Conservation (phyloP, 2,888 invertebrate genomes). For the Hesperia comma region DNA sequence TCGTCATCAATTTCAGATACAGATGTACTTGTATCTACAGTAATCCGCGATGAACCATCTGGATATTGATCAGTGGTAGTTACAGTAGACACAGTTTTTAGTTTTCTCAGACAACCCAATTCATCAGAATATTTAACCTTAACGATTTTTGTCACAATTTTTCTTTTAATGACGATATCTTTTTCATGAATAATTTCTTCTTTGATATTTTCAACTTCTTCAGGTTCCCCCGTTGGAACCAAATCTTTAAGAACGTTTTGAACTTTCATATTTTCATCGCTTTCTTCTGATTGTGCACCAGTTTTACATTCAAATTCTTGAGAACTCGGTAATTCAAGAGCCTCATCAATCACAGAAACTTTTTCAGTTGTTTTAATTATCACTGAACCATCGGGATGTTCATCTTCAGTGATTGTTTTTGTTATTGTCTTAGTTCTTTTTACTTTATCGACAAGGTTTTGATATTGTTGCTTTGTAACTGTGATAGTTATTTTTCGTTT, state of each 20-base stretch:
- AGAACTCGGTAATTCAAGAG: conserved; percentile 41
- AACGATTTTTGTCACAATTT: conserved; percentile 57
- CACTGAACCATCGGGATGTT: conserved; percentile 70
- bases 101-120: conserved; percentile 54
- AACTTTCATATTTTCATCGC: conserved; percentile 42
- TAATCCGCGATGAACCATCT: conserved; percentile 64
- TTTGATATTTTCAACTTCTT: conserved; percentile 55
- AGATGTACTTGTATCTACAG: conserved; percentile 65
- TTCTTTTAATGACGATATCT: conserved; percentile 55
- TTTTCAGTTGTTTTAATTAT: conserved; percentile 72
- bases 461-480: conserved; percentile 58
- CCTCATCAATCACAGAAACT: conserved; percentile 63
- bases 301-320: conserved; percentile 41
- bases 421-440: conserved; percentile 65
- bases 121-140: conserved; percentile 61
- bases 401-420: conserved; percentile 68
- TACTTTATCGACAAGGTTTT: conserved; percentile 51
- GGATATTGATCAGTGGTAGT: conserved; percentile 72
- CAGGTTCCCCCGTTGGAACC: conserved; percentile 49
- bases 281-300: conserved; percentile 41
- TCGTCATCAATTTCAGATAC: conserved; percentile 61
- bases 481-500: conserved; percentile 65
- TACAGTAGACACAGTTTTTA: conserved; percentile 62
- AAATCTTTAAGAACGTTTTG: conserved; percentile 54
- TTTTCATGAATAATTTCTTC: conserved; percentile 51